Base-by-base conservation (phyloP, 2,888 invertebrate species). In the Phyllotreta striolata region DNA sequence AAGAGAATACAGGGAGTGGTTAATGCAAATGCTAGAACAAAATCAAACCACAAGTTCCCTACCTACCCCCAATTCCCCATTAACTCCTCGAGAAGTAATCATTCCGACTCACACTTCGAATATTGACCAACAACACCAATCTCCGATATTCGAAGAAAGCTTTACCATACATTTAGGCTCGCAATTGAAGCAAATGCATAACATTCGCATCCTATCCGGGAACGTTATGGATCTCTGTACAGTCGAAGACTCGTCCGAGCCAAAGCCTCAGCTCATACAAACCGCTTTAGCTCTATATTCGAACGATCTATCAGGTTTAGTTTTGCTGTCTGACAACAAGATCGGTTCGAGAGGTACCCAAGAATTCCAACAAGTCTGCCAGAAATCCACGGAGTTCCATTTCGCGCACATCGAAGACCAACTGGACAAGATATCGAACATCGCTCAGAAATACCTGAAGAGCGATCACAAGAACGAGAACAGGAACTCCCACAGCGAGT, bases 101-200 rank as follows among this genome's bases (percentile, higher is more conserved):
- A 67, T 66, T 40, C 62, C 66, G 7, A 67, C 64, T 55, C 34
- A 59, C 6, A 69, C 69, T 44, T 62, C 66, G 56, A 63, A 68
- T 41, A 66, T 66, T 44, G 69, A 64, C 56, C 51, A 67, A 47
- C 51, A 67, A 47, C 61, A 77, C 41, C 73, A 74, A 72, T 65
- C 54, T 46, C 78, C 78, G 46, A 74, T 78, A 60, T 71, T 95
- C 76, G 96, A 97, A 83, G 98, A 98, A 84, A 96, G 96, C 82
- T 98, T 98, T 81, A 98, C 98, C 13, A 97, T 98, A 77, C 96
- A 98, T 84, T 85, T 98, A 69, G 98, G 98, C 55, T 96, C 97
- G 3, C 99, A 99, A 83, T 87, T 98, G 80, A 99, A 99, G 81
- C 97, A 98, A 78, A 98, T 96, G 86, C 98, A 99, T 82, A 99